Evolutionary conservation across 2,888 invertebrate species (phyloP).

Genomic region (Orchesella flavescens): DNA sequence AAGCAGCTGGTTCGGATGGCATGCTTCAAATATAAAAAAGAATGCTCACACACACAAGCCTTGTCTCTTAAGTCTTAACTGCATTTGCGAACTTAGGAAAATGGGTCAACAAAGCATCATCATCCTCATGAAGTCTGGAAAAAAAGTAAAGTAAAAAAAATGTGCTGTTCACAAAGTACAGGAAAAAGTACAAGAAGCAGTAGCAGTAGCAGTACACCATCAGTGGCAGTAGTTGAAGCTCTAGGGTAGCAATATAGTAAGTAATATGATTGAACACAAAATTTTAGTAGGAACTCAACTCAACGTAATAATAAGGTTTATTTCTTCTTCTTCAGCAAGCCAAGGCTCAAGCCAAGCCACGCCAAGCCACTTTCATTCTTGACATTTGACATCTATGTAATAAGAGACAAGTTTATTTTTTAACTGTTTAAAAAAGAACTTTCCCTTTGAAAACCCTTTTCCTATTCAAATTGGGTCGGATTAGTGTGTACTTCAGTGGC

Average conservation of each 20-base stretch:
- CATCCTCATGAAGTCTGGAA: conserved; percentile 6
- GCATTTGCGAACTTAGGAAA: conserved; percentile 48
- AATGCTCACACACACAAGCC: not conserved
- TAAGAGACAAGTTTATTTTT: conserved; percentile 16
- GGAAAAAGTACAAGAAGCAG: not conserved
- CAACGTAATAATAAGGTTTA: conserved; percentile 26
- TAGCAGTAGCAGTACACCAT: not conserved
- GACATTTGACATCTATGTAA: conserved; percentile 21
- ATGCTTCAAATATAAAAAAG: conserved; percentile 8
- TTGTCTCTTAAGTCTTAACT: conserved; percentile 27
- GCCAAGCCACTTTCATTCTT: conserved; percentile 5
- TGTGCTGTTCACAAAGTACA: not conserved
- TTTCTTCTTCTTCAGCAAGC: not conserved
- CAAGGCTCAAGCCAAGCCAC: no score
- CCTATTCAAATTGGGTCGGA: no score
- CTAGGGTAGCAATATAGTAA: not conserved
- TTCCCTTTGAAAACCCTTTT: not conserved
- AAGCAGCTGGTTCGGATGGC: conserved; percentile 43
- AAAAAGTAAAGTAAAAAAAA: not conserved
- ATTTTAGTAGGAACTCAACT: not conserved
- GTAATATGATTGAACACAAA: not conserved
- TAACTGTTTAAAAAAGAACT: not conserved
- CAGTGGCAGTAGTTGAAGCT: not conserved
- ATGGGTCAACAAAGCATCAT: conserved; percentile 42
- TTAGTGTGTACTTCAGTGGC: no score